These are phyloP conservation scores for Nomada flava DNA, from an alignment of 2,888 invertebrate species.

Conservation along the genomic window DNA sequence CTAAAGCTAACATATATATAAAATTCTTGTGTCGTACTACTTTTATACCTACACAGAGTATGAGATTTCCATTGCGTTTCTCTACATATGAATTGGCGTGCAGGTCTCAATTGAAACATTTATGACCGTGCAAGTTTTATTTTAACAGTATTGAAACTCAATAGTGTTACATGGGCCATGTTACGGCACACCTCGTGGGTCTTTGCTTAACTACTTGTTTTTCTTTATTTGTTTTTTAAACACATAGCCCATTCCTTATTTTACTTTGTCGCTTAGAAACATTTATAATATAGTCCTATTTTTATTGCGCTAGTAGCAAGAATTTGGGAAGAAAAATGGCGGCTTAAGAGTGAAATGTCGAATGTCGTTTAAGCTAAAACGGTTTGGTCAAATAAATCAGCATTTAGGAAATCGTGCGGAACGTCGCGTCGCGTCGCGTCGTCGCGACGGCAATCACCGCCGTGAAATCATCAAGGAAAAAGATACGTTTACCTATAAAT, in stretches of 20 bases:
- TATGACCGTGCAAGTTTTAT: neutral
- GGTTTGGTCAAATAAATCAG: constrained; percentile 37
- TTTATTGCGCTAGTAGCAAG: neutral
- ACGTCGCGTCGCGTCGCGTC: constrained; percentile 3
- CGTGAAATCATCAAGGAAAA: constrained; percentile 37
- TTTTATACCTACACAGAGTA: neutral
- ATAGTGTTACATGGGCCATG: neutral
- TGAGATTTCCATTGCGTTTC: neutral
- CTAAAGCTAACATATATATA: too few species aligned
- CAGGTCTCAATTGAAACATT: neutral
- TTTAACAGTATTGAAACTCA: neutral
- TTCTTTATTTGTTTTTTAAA: neutral
- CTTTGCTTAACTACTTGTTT: neutral
- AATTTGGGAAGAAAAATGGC: neutral
- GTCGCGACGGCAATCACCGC: constrained; percentile 8
- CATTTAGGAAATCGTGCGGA: constrained; percentile 21
- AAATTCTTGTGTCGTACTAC: neutral
- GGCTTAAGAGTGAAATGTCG: constrained; percentile 10
- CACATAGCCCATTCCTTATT: neutral
- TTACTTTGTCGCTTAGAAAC: neutral
- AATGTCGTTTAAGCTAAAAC: neutral
- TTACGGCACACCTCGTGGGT: neutral
- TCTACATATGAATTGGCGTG: neutral
- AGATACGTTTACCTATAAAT: constrained; percentile 44
- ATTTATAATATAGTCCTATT: neutral